phyloP scores from a whole-genome alignment of 1,140 invertebrate genomes.

The Delia radicum region DNA sequence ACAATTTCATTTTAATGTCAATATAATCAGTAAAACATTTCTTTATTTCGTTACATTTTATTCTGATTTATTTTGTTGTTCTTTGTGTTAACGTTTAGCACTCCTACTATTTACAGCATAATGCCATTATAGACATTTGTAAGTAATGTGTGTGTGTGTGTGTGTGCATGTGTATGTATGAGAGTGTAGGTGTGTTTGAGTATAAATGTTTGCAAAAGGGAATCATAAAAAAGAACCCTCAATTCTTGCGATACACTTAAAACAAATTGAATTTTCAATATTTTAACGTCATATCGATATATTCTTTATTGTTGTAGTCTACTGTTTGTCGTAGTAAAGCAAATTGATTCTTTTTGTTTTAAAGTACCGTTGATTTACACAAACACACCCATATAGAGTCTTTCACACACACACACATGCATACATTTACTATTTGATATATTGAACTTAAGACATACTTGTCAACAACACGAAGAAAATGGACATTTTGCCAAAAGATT shows the following conservation, averaged over 20 bases:
- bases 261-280: slow-evolving; percentile 9
- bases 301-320: background rate
- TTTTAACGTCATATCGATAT: background rate
- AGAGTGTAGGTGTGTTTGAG: background rate
- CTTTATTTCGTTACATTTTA: background rate
- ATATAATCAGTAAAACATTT: background rate
- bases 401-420: background rate
- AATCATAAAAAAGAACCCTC: background rate
- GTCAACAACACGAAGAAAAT: background rate
- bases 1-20: slow-evolving; percentile 1
- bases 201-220: slow-evolving; percentile 17
- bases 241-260: background rate
- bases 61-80: background rate
- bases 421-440: too few species aligned
- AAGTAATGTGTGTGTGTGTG: background rate
- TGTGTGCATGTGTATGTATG: background rate
- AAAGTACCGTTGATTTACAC: background rate
- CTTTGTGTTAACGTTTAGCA: background rate
- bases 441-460: too few species aligned
- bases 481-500: background rate
- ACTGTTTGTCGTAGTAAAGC: background rate
- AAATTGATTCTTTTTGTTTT: slow-evolving; percentile 2
- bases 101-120: background rate
- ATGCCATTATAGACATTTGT: background rate
- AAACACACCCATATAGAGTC: background rate